A percentile compares a stretch with the other conserved stretches of the same genome.
phyloP scores from a whole-genome alignment of 2,797 vertebrate genomes.

The Cheirogaleus major region DNA sequence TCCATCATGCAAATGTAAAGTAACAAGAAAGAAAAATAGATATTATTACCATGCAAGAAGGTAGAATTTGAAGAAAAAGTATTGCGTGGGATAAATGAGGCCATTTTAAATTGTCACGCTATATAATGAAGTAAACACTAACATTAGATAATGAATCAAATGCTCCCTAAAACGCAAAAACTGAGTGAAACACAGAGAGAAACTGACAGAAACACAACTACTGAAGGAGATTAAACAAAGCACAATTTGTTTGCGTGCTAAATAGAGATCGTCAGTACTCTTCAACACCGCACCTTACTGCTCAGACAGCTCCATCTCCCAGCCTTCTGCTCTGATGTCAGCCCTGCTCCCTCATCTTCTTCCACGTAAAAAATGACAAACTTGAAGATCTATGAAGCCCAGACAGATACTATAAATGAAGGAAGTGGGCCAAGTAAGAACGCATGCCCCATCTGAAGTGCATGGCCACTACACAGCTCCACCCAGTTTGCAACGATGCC shows the following conservation, averaged over 20 bases:
- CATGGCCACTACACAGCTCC: not conserved
- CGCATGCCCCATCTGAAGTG: too few relatives aligned
- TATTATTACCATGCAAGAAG: not conserved
- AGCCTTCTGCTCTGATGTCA: not conserved
- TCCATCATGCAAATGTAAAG: not conserved
- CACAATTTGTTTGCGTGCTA: not conserved
- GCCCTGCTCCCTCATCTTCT: rapidly evolving
- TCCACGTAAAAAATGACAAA: too few relatives aligned
- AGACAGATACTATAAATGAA: not conserved
- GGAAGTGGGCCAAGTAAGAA: not conserved
- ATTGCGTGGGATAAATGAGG: not conserved
- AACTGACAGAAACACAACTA: not conserved
- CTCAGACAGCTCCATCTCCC: not conserved
- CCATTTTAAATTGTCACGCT: not conserved
- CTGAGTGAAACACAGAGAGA: not conserved
- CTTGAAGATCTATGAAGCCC: not conserved
- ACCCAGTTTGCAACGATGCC: too few relatives aligned
- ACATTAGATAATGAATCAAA: not conserved
- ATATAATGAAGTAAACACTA: not conserved
- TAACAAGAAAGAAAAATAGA: not conserved
- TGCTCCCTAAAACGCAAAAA: not conserved
- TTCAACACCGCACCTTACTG: rapidly evolving
- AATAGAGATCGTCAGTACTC: rapidly evolving
- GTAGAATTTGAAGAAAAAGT: not conserved
- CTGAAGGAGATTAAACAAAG: too few relatives aligned